These are phyloP conservation scores for Parascotia fuliginaria DNA, from an alignment of 2,888 invertebrate genomes.

Conservation along the genomic window DNA sequence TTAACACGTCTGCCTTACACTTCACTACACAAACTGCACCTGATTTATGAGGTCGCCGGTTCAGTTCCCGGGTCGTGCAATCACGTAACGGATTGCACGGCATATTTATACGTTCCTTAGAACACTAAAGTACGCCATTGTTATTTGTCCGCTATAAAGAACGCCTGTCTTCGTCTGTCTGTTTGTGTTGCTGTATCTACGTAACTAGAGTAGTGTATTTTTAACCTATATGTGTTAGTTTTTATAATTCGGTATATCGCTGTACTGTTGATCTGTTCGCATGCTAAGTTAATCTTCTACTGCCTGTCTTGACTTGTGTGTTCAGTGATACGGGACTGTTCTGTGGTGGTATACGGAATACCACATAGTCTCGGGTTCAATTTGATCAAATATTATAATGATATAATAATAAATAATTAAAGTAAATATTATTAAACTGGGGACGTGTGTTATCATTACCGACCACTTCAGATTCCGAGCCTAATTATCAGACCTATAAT, in stretches of 20 bases:
- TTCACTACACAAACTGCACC: slow-evolving; percentile 26
- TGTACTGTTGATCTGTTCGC: no score
- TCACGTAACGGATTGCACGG: slow-evolving; percentile 41
- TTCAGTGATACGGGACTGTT: no score
- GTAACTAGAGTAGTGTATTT: not conserved
- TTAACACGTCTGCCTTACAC: slow-evolving; percentile 29
- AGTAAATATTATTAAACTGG: no score
- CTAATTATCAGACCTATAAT: no score
- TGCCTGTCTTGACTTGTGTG: no score
- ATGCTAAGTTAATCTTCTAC: no score
- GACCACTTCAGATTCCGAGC: no score
- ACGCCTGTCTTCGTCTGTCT: slow-evolving; percentile 35
- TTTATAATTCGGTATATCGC: not conserved
- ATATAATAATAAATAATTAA: no score
- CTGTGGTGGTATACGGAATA: no score
- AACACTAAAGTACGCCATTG: slow-evolving; percentile 38
- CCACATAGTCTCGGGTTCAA: no score
- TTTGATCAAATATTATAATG: no score
- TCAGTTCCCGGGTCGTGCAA: slow-evolving; percentile 47
- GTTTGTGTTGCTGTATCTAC: slow-evolving; percentile 8
- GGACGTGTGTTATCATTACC: no score
- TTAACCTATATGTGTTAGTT: not conserved
- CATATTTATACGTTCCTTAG: slow-evolving; percentile 28
- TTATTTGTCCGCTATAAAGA: slow-evolving; percentile 39
- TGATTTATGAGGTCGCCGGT: slow-evolving; percentile 41